Evolutionary conservation across 2,888 invertebrate species (phyloP).

Genomic region (Leptinotarsa rubiginosa): DNA sequence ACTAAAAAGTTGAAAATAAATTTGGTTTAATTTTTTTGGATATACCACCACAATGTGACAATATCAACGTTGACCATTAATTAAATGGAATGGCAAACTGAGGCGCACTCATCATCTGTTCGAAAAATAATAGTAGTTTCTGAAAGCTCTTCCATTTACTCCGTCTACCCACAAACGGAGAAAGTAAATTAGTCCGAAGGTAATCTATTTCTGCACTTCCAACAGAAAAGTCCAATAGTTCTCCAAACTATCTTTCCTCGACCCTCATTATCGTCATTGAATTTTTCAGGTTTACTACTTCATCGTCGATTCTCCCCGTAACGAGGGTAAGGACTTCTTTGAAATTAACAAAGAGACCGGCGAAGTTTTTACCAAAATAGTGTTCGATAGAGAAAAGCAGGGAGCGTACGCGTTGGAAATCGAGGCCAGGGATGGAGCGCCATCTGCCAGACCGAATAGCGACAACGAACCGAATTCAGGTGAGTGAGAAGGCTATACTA

Average conservation of each 20-base stretch:
- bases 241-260: slow-evolving; percentile 6
- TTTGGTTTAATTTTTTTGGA: too few relatives aligned
- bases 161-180: background rate
- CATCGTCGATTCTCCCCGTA: slow-evolving; percentile 90
- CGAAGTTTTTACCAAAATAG: slow-evolving; percentile 93
- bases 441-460: slow-evolving; percentile 95
- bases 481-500: slow-evolving; percentile 64
- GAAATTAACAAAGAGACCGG: slow-evolving; percentile 96
- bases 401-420: slow-evolving; percentile 97
- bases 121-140: background rate
- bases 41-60: too few relatives aligned
- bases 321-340: slow-evolving; percentile 95
- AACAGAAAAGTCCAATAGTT: background rate
- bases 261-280: slow-evolving; percentile 20
- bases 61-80: too few relatives aligned
- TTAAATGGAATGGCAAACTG: too few relatives aligned
- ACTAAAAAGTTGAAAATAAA: too few relatives aligned
- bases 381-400: slow-evolving; percentile 98
- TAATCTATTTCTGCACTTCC: slow-evolving; percentile 19
- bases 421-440: slow-evolving; percentile 94
- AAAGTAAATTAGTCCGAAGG: background rate
- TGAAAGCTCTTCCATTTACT: background rate
- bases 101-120: too few relatives aligned
- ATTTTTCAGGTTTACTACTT: slow-evolving; percentile 87
- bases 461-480: slow-evolving; percentile 96